phyloP scores from a whole-genome alignment of 1,140 invertebrate genomes.

The Panonychus citri region DNA sequence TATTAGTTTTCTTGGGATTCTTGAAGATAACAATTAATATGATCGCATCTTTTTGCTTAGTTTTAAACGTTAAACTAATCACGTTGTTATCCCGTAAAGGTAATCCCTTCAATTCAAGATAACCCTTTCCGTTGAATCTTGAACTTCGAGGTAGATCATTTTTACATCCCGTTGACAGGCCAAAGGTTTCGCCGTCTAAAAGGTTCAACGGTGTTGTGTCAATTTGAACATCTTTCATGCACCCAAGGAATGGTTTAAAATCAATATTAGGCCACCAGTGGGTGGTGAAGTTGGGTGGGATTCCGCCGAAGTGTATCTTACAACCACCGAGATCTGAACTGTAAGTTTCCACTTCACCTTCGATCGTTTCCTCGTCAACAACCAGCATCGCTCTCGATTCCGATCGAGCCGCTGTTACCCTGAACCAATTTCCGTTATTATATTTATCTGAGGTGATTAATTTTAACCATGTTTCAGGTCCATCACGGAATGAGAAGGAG shows the following conservation, averaged over 20 bases:
- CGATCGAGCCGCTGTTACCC: constrained; percentile 35
- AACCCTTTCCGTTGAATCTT: constrained; percentile 53
- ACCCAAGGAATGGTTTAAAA: constrained; percentile 45
- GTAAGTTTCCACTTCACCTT: constrained; percentile 29
- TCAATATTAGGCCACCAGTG: constrained; percentile 15
- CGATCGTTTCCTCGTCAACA: constrained; percentile 40
- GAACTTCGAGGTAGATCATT: constrained; percentile 35
- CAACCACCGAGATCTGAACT: constrained; percentile 24
- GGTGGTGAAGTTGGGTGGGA: constrained; percentile 38
- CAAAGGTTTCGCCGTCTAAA: constrained; percentile 38
- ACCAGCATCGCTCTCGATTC: constrained; percentile 26
- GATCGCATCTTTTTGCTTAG: constrained; percentile 39
- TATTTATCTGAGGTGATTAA: constrained; percentile 27
- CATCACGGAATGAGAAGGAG: neutral
- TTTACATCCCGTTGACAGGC: constrained; percentile 46
- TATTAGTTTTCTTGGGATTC: neutral
- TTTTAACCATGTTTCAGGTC: neutral
- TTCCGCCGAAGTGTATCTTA: constrained; percentile 45
- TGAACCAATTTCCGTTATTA: constrained; percentile 55
- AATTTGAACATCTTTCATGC: constrained; percentile 50
- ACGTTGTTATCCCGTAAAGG: constrained; percentile 34
- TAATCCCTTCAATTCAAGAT: constrained; percentile 41
- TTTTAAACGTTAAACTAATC: constrained; percentile 53
- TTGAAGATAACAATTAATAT: constrained; percentile 40
- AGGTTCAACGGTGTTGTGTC: constrained; percentile 41